Evolutionary conservation across 2,888 invertebrate genomes (phyloP).

Genomic region (Beris chalybata): DNA sequence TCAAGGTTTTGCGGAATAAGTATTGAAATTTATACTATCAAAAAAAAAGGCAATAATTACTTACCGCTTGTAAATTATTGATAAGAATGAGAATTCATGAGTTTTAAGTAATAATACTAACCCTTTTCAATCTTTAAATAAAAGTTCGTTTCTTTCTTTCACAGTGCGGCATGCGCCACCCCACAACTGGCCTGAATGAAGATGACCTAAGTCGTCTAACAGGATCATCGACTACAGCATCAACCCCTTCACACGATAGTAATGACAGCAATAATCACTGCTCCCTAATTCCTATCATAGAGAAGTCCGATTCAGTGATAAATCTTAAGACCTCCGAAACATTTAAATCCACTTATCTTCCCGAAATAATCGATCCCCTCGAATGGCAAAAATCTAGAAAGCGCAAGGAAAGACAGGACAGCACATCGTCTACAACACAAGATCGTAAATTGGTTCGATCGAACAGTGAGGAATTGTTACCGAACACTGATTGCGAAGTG

Average conservation of each 20-base stretch:
- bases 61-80: neutral
- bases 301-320: constrained; percentile 38
- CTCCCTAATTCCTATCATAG: constrained; percentile 15
- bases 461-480: constrained; percentile 63
- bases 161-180: constrained; percentile 59
- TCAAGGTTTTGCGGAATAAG: no score
- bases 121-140: no score
- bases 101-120: no score
- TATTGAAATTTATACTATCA: no score
- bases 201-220: constrained; percentile 59
- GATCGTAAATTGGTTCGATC: constrained; percentile 66
- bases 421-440: constrained; percentile 61
- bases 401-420: constrained; percentile 67
- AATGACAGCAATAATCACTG: constrained; percentile 34
- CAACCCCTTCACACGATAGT: constrained; percentile 44
- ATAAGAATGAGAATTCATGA: no score
- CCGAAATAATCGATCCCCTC: constrained; percentile 55
- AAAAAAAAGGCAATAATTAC: neutral
- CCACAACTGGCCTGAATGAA: constrained; percentile 57
- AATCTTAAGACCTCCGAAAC: constrained; percentile 40
- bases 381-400: constrained; percentile 61
- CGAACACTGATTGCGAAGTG: constrained; percentile 46
- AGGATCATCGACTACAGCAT: constrained; percentile 54
- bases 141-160: constrained; percentile 37
- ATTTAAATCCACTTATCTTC: constrained; percentile 51